phyloP scores from a whole-genome alignment of 2,888 invertebrate species.

The Drosophila robusta region DNA sequence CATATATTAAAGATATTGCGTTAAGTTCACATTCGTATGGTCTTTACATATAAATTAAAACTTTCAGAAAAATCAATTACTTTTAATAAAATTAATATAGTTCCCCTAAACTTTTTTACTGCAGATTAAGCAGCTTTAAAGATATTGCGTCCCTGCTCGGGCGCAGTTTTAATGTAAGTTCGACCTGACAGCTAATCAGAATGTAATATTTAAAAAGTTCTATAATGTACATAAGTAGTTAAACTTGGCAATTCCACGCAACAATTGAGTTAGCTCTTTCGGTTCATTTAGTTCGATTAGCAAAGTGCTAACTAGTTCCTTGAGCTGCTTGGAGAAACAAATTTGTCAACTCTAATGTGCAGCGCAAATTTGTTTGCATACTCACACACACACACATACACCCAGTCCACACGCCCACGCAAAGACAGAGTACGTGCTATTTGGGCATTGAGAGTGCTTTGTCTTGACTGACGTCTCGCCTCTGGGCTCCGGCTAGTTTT shows the following conservation, averaged over 20 bases:
- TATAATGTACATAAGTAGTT: neutral
- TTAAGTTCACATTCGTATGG: no score
- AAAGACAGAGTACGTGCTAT: constrained; percentile 54
- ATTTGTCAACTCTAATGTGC: constrained; percentile 39
- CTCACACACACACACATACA: constrained; percentile 7
- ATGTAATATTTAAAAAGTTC: neutral
- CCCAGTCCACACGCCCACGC: neutral
- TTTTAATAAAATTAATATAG: no score
- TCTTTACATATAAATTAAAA: no score
- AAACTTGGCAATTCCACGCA: neutral
- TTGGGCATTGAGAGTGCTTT: constrained; percentile 52
- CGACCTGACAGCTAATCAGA: neutral
- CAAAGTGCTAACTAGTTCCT: constrained; percentile 17
- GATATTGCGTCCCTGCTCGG: neutral
- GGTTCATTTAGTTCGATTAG: constrained; percentile 13
- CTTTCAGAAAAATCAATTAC: no score
- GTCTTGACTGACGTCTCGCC: constrained; percentile 21
- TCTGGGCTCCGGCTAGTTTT: constrained; percentile 43
- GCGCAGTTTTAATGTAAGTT: neutral
- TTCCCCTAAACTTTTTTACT: no score
- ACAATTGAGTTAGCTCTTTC: constrained; percentile 15
- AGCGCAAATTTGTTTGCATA: constrained; percentile 30
- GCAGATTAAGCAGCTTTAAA: no score
- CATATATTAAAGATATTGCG: no score
- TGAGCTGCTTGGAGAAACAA: neutral